phyloP scores from a whole-genome alignment of 2,797 vertebrate species.

The Scyliorhinus canicula region DNA sequence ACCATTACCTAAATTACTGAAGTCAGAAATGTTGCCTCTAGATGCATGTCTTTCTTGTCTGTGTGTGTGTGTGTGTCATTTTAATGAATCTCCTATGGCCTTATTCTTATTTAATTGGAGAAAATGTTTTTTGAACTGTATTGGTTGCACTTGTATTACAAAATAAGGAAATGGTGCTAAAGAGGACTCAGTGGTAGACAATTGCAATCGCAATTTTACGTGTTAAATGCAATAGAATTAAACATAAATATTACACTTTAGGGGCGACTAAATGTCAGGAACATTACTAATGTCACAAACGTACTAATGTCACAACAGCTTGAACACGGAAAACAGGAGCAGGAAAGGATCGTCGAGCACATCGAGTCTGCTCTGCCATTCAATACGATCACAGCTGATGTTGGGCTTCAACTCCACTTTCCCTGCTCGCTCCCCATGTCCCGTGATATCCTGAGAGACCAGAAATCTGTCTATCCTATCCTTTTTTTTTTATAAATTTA shows the following conservation, averaged over 20 bases:
- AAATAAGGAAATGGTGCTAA: neutral
- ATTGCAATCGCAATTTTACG: neutral
- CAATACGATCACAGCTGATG: no score
- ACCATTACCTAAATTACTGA: neutral
- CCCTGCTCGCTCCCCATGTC: no score
- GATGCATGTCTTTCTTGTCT: neutral
- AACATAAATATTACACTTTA: neutral
- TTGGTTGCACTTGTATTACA: neutral
- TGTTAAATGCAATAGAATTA: neutral
- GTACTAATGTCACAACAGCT: neutral
- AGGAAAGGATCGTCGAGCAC: no score
- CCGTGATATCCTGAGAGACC: no score
- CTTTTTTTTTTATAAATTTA: no score
- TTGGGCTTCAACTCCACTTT: no score
- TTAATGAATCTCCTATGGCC: neutral
- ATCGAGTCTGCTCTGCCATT: no score
- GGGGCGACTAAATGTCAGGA: neutral
- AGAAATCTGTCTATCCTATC: no score
- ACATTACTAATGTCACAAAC: neutral
- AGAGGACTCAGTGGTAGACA: neutral
- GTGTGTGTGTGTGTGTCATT: conserved; percentile 1
- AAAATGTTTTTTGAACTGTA: neutral
- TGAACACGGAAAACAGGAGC: neutral
- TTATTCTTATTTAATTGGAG: neutral
- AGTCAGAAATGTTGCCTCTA: neutral